A percentile compares a stretch with the other conserved stretches of the same genome.
Conservation (phyloP, 1,140 invertebrate species). For the Homalodisca vitripennis region DNA sequence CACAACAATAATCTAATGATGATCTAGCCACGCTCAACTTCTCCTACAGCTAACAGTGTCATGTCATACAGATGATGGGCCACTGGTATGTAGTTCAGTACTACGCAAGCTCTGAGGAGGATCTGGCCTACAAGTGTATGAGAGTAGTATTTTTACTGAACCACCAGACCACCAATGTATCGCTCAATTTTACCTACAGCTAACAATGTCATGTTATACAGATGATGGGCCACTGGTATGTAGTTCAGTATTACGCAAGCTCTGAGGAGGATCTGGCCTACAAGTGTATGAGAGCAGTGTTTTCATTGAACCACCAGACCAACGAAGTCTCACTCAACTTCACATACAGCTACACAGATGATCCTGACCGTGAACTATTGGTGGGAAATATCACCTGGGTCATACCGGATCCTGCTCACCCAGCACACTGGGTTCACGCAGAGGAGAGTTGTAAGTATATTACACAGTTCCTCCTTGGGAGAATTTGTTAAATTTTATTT, state of each 20-base stretch:
- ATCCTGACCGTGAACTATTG: constrained; percentile 74
- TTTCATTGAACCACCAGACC: constrained; percentile 55
- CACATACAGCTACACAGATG: constrained; percentile 78
- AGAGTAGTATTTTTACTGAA: constrained; percentile 67
- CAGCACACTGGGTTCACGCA: constrained; percentile 81
- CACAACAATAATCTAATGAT: too few species aligned
- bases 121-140: constrained; percentile 80
- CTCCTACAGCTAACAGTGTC: too few species aligned
- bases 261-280: constrained; percentile 79
- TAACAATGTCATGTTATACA: constrained; percentile 50
- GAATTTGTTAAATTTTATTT: too few species aligned
- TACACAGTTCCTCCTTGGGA: too few species aligned
- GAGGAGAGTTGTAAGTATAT: constrained; percentile 71
- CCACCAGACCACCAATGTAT: constrained; percentile 53
- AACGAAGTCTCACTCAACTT: constrained; percentile 78
- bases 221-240: constrained; percentile 78
- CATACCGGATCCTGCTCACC: constrained; percentile 65
- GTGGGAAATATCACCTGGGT: constrained; percentile 83
- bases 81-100: constrained; percentile 82
- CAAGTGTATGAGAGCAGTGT: constrained; percentile 77
- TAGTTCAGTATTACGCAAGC: constrained; percentile 83
- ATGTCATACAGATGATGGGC: constrained; percentile 67
- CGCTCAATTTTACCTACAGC: constrained; percentile 84
- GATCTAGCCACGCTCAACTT: too few species aligned
- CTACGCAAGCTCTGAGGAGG: constrained; percentile 83